Conservation (phyloP, 2,113 vertebrate species). For the Capreolus pygargus region DNA sequence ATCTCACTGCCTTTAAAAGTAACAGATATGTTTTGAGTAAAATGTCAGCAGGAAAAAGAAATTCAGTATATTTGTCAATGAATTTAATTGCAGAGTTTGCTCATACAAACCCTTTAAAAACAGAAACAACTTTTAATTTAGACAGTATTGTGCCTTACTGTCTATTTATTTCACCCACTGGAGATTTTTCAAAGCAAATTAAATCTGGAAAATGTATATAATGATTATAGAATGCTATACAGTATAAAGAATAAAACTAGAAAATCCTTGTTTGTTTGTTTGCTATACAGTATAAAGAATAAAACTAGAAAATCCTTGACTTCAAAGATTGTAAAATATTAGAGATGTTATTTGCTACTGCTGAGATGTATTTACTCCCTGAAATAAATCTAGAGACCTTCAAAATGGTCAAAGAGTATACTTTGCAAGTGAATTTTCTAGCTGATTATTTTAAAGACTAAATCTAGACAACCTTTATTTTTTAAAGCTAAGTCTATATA, state of each 20-base stretch:
- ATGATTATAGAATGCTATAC: neutral
- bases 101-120: neutral
- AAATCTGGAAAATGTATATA: neutral
- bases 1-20: neutral
- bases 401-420: neutral
- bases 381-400: neutral
- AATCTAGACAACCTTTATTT: neutral
- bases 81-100: neutral
- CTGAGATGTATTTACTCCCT: neutral
- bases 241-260: neutral
- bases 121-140: neutral
- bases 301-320: neutral
- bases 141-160: neutral
- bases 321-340: neutral
- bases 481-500: neutral
- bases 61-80: neutral
- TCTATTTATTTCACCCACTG: neutral
- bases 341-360: neutral
- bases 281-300: neutral
- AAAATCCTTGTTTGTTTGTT: neutral
- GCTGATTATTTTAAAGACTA: neutral
- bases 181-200: neutral
- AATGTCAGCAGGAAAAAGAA: neutral
- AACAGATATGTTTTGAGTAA: neutral
- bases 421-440: neutral